Percentiles rank a stretch among this genome's conserved stretches.
phyloP scores from a whole-genome alignment of 2,797 vertebrate genomes.

The Diplodus puntazzo region DNA sequence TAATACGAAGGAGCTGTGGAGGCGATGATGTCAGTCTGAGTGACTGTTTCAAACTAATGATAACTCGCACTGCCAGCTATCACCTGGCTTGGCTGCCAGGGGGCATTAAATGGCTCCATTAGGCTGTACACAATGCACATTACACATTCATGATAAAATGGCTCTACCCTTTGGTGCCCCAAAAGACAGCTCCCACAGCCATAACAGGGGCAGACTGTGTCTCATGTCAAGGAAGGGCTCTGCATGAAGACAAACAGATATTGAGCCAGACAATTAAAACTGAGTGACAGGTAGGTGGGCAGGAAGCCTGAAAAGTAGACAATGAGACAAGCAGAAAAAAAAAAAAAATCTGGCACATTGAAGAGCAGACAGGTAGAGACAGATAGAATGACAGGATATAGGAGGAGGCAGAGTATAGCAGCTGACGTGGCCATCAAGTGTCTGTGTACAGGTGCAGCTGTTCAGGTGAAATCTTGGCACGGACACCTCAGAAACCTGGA shows the following conservation, averaged over 20 bases:
- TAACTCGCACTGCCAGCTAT: slow-evolving; percentile 50
- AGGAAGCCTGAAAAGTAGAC: slow-evolving; percentile 27
- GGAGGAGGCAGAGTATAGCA: slow-evolving; percentile 25
- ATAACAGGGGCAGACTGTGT: slow-evolving; percentile 20
- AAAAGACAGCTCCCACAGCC: slow-evolving; percentile 20
- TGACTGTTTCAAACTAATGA: slow-evolving; percentile 58
- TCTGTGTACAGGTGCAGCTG: slow-evolving; percentile 60
- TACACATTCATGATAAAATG: slow-evolving; percentile 37
- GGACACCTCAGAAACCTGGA: slow-evolving; percentile 28
- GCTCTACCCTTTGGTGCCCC: slow-evolving; percentile 12
- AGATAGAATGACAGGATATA: slow-evolving; percentile 50
- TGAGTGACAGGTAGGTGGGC: slow-evolving; percentile 57
- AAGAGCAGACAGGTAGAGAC: slow-evolving; percentile 36
- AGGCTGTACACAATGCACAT: slow-evolving; percentile 52
- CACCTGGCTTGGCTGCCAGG: slow-evolving; percentile 55
- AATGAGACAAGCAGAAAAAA: slow-evolving; percentile 24
- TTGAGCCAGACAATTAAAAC: slow-evolving; percentile 60
- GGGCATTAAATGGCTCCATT: slow-evolving; percentile 49
- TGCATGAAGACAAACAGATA: slow-evolving; percentile 50
- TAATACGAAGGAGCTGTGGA: slow-evolving; percentile 36
- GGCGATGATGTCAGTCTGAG: slow-evolving; percentile 47
- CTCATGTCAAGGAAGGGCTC: slow-evolving; percentile 37
- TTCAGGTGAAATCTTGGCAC: slow-evolving; percentile 64
- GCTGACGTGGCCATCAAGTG: slow-evolving; percentile 51
- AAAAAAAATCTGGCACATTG: slow-evolving; percentile 25